A percentile compares a stretch with the other conserved stretches of the same genome.
Evolutionary conservation across 2,113 vertebrate genomes (phyloP).

Genomic region (Rostratula benghalensis): DNA sequence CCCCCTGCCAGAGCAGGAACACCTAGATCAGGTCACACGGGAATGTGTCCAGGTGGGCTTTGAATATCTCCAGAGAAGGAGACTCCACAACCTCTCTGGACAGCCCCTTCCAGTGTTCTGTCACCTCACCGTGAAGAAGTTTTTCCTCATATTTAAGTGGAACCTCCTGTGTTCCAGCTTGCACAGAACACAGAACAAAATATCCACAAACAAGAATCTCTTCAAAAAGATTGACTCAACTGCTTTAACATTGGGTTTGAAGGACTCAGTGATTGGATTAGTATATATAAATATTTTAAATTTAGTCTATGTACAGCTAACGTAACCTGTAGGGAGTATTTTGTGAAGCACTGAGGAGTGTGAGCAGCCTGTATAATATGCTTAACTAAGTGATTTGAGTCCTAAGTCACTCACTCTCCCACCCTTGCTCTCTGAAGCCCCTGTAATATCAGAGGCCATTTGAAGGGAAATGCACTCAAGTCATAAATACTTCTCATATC

Average conservation of each 20-base stretch:
- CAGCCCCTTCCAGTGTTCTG: too few relatives aligned
- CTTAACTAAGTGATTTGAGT: background rate
- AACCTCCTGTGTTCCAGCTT: too few relatives aligned
- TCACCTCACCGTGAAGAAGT: too few relatives aligned
- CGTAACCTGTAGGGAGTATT: background rate
- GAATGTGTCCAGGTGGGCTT: too few relatives aligned
- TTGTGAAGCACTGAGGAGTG: background rate
- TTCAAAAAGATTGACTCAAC: background rate
- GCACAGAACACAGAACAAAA: background rate
- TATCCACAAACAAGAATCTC: background rate
- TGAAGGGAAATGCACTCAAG: background rate
- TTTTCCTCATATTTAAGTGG: too few relatives aligned
- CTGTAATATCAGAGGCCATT: background rate
- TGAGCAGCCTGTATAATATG: background rate
- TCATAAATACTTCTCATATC: background rate
- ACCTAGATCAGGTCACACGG: too few relatives aligned
- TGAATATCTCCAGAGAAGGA: too few relatives aligned
- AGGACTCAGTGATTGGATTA: background rate
- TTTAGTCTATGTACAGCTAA: background rate
- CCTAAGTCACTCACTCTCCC: background rate
- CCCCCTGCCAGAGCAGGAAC: too few relatives aligned
- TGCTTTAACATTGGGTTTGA: background rate
- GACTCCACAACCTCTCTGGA: too few relatives aligned
- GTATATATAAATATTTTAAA: background rate
- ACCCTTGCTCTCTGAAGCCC: background rate